Evolutionary conservation across 2,888 invertebrate species (phyloP).

Genomic region (Trypoxylon attenuatum): DNA sequence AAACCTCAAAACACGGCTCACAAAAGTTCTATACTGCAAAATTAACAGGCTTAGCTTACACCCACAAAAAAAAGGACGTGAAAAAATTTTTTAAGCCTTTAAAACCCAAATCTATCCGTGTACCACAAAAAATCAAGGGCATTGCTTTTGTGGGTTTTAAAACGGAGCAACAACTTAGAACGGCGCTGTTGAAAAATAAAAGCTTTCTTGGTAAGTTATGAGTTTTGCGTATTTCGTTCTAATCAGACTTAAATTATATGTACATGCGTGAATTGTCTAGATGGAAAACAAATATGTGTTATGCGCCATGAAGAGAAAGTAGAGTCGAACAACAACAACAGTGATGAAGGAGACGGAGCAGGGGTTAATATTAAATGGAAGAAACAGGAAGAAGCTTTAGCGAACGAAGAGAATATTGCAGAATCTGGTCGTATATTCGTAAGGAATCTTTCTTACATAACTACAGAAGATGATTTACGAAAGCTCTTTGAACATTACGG

Average conservation of each 20-base stretch:
- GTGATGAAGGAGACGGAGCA: slow-evolving; percentile 47
- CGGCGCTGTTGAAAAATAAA: slow-evolving; percentile 88
- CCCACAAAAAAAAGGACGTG: slow-evolving; percentile 88
- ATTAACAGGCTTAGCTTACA: slow-evolving; percentile 86
- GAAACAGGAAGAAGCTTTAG: slow-evolving; percentile 79
- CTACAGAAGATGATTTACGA: slow-evolving; percentile 90
- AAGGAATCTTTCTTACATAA: slow-evolving; percentile 91
- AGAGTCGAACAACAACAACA: slow-evolving; percentile 56
- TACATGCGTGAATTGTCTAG: slow-evolving; percentile 71
- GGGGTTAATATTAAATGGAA: slow-evolving; percentile 79
- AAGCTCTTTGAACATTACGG: slow-evolving; percentile 90
- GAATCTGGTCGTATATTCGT: slow-evolving; percentile 95
- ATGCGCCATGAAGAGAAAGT: slow-evolving; percentile 76
- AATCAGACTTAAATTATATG: background rate
- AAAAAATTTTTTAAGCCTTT: slow-evolving; percentile 90
- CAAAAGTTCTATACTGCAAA: slow-evolving; percentile 80
- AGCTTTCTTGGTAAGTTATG: slow-evolving; percentile 86
- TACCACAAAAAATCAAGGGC: slow-evolving; percentile 86
- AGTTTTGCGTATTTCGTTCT: too few species aligned
- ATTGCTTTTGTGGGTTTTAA: slow-evolving; percentile 95
- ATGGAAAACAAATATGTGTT: slow-evolving; percentile 80
- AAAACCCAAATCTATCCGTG: slow-evolving; percentile 85
- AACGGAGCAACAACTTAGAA: slow-evolving; percentile 85
- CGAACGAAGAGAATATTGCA: slow-evolving; percentile 86
- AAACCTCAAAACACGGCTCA: slow-evolving; percentile 64